Evolutionary conservation across 2,113 vertebrate genomes (phyloP), one percentile per base, ranked within the genome.

Genomic region (Hippocampus comes): DNA sequence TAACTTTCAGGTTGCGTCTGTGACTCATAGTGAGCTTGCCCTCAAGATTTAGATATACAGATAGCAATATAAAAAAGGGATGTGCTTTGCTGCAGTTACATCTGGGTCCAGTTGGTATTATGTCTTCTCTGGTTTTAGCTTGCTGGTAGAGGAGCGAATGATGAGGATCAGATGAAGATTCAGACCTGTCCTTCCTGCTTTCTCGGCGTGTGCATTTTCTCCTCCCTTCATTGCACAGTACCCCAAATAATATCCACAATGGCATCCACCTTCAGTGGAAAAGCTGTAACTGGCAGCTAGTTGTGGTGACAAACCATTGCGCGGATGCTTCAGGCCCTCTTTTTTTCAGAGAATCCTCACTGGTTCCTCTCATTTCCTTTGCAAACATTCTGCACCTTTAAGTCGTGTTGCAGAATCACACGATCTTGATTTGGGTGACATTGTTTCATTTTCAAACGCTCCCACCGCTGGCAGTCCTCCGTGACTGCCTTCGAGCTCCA

Each of bases 81-180:
- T 71, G 70, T 87, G 69, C 72, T 73, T 64, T 4, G 15, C 67
- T 74, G 68, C 63, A 67, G 71, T 53, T 67, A 41, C 2, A 0
- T 15, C 18, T 60, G 49, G 34, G 5, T 75, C 69, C 48, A 60
- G 49, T 77, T 71, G 70, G 49, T 73, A 74, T 81, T 86, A 88
- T 89, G 87, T 90, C 60, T 88, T 91, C 74, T 91, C 84, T 25
- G 86, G 79, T 14, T 77, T 88, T 11, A 89, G 76, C 72, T 88
- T 89, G 83, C 88, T 88, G 63, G 85, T 87, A 75, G 82, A 84
- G 73, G 89, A 86, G 67, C 87, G 86, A 73, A 89, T 81, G 72
- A 81, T 17, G 38, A 87, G 48, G 70, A 88, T 75, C 27, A 86
- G 78, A 76, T 90, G 86, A 27, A 85, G 75, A 79, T 89, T 86